Evolutionary conservation across 2,113 vertebrate species (phyloP).

Genomic region (Neogobius melanostomus): DNA sequence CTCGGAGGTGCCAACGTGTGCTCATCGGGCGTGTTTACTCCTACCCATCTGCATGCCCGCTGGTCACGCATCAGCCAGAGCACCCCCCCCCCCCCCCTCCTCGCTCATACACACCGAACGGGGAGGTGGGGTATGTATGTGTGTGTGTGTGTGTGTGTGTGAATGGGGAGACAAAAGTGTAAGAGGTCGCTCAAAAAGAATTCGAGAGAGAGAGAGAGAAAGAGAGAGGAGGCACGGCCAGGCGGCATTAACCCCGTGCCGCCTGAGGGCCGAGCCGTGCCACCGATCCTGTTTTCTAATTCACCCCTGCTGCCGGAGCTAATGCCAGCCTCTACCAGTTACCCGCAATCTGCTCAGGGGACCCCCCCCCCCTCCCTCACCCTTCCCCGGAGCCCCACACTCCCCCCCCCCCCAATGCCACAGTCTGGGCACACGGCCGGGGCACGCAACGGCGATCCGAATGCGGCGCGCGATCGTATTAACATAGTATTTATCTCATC

Average conservation of each 20-base stretch:
- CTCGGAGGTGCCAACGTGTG: conserved; percentile 44
- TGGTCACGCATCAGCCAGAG: conserved; percentile 74
- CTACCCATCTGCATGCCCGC: conserved; percentile 73
- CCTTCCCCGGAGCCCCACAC: conserved; percentile 38
- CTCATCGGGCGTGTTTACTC: conserved; percentile 62
- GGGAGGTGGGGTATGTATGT: conserved; percentile 14
- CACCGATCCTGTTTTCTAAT: conserved; percentile 74
- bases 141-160: conserved; percentile 11
- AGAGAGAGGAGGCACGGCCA: conserved; percentile 49
- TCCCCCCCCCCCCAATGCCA: conserved; percentile 40
- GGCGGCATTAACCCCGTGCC: conserved; percentile 71
- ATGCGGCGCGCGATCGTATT: conserved; percentile 10
- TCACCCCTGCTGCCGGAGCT: conserved; percentile 72
- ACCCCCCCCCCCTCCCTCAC: conserved; percentile 39
- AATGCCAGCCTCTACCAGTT: conserved; percentile 71
- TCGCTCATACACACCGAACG: conserved; percentile 52
- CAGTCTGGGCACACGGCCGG: conserved; percentile 29
- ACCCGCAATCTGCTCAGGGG: conserved; percentile 73
- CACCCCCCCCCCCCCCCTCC: conserved; percentile 47
- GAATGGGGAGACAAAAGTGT: conserved; percentile 20
- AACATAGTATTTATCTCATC: conserved; percentile 13
- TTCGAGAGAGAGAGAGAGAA: conserved; percentile 18
- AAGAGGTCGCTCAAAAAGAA: conserved; percentile 25
- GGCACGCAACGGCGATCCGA: conserved; percentile 25
- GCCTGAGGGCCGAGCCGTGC: conserved; percentile 61